Percentiles rank a stretch among this genome's conserved stretches.
Conservation (phyloP, 2,888 invertebrate species). For the Pollenia angustigena region DNA sequence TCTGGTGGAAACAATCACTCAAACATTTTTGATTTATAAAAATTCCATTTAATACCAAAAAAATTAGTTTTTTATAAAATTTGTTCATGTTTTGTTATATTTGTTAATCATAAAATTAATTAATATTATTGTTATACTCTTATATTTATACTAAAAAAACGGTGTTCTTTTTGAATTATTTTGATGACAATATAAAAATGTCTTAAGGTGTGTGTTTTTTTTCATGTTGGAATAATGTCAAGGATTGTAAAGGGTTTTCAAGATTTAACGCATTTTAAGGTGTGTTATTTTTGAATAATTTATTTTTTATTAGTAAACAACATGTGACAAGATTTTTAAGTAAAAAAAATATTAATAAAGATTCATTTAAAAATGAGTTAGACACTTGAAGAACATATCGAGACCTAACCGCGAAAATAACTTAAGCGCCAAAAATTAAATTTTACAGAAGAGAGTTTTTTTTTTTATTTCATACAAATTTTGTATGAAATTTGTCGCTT, state of each 20-base stretch:
- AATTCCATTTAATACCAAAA: too few species aligned
- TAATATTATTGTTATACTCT: slow-evolving; percentile 12
- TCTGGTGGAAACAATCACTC: too few species aligned
- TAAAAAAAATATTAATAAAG: too few species aligned
- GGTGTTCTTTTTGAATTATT: slow-evolving; percentile 47
- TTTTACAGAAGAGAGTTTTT: too few species aligned
- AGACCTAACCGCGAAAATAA: too few species aligned
- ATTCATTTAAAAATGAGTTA: too few species aligned
- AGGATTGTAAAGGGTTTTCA: slow-evolving; percentile 60
- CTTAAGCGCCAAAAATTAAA: too few species aligned
- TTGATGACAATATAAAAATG: slow-evolving; percentile 22
- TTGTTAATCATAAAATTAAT: slow-evolving; percentile 29
- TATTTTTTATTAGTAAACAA: slow-evolving; percentile 14
- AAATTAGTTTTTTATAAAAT: too few species aligned
- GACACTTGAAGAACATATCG: too few species aligned
- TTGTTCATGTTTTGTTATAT: background rate
- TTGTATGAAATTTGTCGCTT: too few species aligned
- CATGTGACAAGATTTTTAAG: slow-evolving; percentile 20
- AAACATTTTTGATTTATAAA: too few species aligned
- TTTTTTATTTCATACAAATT: too few species aligned
- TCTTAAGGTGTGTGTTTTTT: background rate
- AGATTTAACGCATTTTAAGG: slow-evolving; percentile 41
- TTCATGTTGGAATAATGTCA: slow-evolving; percentile 48
- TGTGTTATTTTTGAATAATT: slow-evolving; percentile 23
- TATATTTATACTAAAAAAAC: background rate